phyloP scores from a whole-genome alignment of 2,113 vertebrate genomes.

The Myrmophylax atrothorax region DNA sequence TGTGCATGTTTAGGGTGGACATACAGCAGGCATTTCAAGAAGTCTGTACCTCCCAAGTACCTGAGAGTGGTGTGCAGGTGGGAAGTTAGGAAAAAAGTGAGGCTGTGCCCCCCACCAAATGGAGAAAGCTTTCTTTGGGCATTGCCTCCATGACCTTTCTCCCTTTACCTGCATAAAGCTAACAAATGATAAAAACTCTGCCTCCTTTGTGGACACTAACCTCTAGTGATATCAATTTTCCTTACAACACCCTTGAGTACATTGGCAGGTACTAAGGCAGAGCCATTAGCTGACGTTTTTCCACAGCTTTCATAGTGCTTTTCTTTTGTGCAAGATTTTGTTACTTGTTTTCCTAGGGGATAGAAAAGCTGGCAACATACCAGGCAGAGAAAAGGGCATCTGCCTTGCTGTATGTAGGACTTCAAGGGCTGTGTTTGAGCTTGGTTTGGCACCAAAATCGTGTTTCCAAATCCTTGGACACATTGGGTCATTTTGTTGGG shows the following conservation, averaged over 20 bases:
- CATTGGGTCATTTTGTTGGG: neutral
- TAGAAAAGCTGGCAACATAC: neutral
- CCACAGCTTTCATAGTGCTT: neutral
- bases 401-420: fast-evolving
- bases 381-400: neutral
- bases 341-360: neutral
- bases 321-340: neutral
- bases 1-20: neutral
- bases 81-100: neutral
- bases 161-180: neutral
- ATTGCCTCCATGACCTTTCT: neutral
- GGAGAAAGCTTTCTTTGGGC: neutral
- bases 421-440: neutral
- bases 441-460: neutral
- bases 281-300: neutral
- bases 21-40: no score
- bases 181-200: neutral
- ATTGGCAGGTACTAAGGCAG: neutral
- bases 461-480: neutral
- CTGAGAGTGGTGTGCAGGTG: neutral
- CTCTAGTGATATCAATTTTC: neutral
- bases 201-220: neutral
- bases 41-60: neutral
- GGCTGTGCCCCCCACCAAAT: neutral
- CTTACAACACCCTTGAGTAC: neutral